phyloP scores from a whole-genome alignment of 2,113 vertebrate species.

The Aleadryas rufinucha region DNA sequence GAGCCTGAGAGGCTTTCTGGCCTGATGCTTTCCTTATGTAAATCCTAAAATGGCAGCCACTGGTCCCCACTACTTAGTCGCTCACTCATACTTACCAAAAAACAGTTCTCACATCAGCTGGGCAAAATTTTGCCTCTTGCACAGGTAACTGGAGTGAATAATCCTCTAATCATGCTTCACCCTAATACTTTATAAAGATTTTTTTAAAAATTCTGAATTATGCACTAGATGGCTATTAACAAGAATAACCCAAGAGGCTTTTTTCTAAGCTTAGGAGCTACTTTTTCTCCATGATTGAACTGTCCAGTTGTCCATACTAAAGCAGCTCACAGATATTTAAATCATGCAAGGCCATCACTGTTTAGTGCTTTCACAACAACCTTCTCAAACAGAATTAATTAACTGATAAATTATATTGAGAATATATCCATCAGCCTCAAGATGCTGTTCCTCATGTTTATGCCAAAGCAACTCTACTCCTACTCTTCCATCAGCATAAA shows the following conservation, averaged over 20 bases:
- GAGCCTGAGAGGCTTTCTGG: background rate
- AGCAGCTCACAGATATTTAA: background rate
- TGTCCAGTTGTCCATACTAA: background rate
- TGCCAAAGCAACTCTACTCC: constrained; percentile 5
- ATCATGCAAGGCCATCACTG: background rate
- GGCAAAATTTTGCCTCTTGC: background rate
- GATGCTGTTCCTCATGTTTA: background rate
- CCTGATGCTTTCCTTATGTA: background rate
- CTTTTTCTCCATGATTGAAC: background rate
- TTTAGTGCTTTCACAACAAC: background rate
- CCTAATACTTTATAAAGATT: background rate
- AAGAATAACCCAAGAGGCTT: background rate
- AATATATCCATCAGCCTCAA: background rate
- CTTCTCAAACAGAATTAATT: constrained; percentile 3
- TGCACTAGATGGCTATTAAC: background rate
- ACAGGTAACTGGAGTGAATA: background rate
- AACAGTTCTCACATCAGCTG: background rate
- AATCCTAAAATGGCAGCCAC: background rate
- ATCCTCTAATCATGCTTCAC: background rate
- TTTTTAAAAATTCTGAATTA: background rate
- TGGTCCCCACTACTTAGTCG: background rate
- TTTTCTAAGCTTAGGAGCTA: background rate
- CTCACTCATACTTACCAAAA: background rate
- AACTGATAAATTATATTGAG: background rate
- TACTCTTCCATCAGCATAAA: background rate